These are phyloP conservation scores for Zootoca vivipara DNA, from an alignment of 2,113 vertebrate genomes.

Conservation along the genomic window DNA sequence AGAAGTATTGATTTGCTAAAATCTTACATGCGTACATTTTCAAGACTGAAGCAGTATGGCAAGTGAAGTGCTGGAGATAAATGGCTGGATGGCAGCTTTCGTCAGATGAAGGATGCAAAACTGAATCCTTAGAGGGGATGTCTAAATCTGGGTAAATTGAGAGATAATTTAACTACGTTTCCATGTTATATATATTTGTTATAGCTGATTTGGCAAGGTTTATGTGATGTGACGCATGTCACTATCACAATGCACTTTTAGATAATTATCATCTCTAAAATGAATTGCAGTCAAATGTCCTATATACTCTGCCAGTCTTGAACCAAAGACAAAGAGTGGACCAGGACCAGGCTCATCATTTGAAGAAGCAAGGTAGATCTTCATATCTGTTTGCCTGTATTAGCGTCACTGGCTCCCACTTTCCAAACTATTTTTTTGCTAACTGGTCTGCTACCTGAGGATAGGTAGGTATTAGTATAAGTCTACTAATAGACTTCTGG, in stretches of 20 bases:
- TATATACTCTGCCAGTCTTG: neutral
- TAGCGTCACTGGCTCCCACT: neutral
- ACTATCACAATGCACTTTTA: neutral
- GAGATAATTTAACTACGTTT: neutral
- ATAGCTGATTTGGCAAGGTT: neutral
- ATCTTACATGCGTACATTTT: constrained; percentile 47
- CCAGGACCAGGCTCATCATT: neutral
- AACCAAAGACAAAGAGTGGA: neutral
- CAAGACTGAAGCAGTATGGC: constrained; percentile 37
- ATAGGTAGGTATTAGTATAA: neutral
- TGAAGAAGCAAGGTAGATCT: neutral
- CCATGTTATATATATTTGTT: neutral
- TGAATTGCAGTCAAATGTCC: neutral
- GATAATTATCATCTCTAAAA: neutral
- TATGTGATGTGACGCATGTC: neutral
- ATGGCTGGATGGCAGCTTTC: constrained; percentile 34
- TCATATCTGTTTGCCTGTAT: neutral
- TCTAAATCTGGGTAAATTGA: constrained; percentile 2
- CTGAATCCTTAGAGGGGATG: constrained; percentile 11
- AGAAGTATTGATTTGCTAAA: constrained; percentile 35
- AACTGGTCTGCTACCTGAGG: neutral
- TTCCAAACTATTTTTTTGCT: neutral
- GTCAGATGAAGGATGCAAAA: constrained; percentile 24
- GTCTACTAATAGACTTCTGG: neutral
- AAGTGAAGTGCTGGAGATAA: constrained; percentile 48